Percentiles rank a stretch among this genome's conserved stretches.
These are phyloP conservation scores for Autographa gamma DNA, from an alignment of 2,888 invertebrate genomes.

Conservation along the genomic window DNA sequence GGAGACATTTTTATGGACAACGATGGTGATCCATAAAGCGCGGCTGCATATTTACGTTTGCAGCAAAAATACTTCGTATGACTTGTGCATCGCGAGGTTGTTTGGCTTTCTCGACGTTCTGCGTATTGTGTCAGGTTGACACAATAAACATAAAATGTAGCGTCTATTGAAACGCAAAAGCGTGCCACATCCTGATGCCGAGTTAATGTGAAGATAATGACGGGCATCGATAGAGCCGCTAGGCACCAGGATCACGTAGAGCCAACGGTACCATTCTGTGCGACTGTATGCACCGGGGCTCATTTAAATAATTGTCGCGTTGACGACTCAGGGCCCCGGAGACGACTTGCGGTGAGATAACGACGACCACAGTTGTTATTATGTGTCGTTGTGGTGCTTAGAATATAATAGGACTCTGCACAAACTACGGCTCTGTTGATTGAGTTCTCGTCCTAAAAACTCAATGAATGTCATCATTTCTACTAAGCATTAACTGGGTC, in stretches of 20 bases:
- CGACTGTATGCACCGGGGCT: slow-evolving; percentile 69
- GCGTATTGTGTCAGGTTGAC: slow-evolving; percentile 42
- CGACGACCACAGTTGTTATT: slow-evolving; percentile 58
- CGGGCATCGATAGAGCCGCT: slow-evolving; percentile 71
- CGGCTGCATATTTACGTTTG: slow-evolving; percentile 28
- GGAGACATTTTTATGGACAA: slow-evolving; percentile 36
- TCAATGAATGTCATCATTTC: slow-evolving; percentile 38
- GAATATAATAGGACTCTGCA: slow-evolving; percentile 44
- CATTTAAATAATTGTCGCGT: slow-evolving; percentile 82
- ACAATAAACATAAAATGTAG: slow-evolving; percentile 62
- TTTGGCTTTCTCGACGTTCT: slow-evolving; percentile 47
- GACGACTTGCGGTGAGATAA: slow-evolving; percentile 68
- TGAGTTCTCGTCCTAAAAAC: slow-evolving; percentile 45
- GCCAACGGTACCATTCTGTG: slow-evolving; percentile 76
- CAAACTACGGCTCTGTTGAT: slow-evolving; percentile 44
- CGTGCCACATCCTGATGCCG: slow-evolving; percentile 80
- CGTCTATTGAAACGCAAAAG: slow-evolving; percentile 69
- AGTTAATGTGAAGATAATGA: slow-evolving; percentile 79
- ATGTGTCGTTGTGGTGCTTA: slow-evolving; percentile 49
- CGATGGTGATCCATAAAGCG: slow-evolving; percentile 28
- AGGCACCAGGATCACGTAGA: slow-evolving; percentile 82
- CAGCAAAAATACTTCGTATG: slow-evolving; percentile 18
- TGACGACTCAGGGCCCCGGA: slow-evolving; percentile 64
- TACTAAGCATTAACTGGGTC: slow-evolving; percentile 37
- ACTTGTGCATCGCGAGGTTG: slow-evolving; percentile 24